phyloP scores from a whole-genome alignment of 2,888 invertebrate genomes.

The Drosophila villosipedis region DNA sequence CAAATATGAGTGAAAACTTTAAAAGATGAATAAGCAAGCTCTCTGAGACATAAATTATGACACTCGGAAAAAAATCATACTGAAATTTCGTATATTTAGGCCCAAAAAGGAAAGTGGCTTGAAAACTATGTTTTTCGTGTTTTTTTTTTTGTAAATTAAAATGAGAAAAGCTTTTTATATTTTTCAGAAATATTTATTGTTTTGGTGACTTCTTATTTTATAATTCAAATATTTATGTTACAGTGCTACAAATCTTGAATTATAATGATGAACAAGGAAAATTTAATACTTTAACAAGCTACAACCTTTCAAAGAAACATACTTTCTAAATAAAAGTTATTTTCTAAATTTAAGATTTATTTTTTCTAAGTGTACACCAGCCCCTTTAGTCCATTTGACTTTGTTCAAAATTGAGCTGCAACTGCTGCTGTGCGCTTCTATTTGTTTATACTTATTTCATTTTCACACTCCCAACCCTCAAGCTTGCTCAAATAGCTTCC shows the following conservation, averaged over 20 bases:
- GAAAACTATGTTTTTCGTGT: not conserved
- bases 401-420: slow-evolving; percentile 56
- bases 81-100: not conserved
- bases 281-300: not conserved
- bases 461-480: slow-evolving; percentile 66
- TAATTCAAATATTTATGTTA: not conserved
- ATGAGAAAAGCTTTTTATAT: not conserved
- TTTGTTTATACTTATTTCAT: slow-evolving; percentile 79
- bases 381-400: slow-evolving; percentile 56
- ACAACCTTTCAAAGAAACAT: not conserved
- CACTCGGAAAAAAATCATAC: not conserved
- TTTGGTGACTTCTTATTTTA: not conserved
- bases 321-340: not conserved
- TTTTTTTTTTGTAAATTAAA: not conserved
- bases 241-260: not conserved
- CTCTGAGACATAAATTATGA: slow-evolving; percentile 7
- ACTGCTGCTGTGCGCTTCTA: slow-evolving; percentile 59
- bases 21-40: slow-evolving; percentile 30
- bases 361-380: not conserved
- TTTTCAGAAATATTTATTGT: not conserved
- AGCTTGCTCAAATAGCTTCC: slow-evolving; percentile 15
- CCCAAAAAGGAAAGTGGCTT: not conserved
- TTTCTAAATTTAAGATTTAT: accelerated
- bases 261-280: not conserved
- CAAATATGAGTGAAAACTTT: slow-evolving; percentile 18